Percentiles rank a stretch among this genome's conserved stretches.
These are phyloP conservation scores for Euschistus heros DNA, from an alignment of 1,140 invertebrate genomes.

Conservation along the genomic window DNA sequence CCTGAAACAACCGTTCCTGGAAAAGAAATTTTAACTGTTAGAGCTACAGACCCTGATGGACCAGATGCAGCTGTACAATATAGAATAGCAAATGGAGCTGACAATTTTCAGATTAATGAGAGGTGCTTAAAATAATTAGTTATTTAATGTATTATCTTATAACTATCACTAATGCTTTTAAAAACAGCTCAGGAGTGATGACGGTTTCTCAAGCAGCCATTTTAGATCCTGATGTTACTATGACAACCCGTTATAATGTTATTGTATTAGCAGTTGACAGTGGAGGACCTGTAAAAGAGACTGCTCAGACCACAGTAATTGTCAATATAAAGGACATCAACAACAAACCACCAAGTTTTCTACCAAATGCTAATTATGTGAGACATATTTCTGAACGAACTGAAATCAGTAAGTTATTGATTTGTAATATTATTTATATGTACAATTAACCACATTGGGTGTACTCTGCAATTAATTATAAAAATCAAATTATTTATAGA, in stretches of 20 bases:
- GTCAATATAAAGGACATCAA: conserved; percentile 68
- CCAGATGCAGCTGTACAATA: conserved; percentile 57
- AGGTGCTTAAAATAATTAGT: conserved; percentile 36
- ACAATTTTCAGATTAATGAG: conserved; percentile 67
- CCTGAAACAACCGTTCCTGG: conserved; percentile 56
- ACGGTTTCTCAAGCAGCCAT: conserved; percentile 60
- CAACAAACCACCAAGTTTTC: conserved; percentile 68
- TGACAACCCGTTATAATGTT: conserved; percentile 54
- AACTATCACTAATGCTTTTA: conserved; percentile 14
- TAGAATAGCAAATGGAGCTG: conserved; percentile 59
- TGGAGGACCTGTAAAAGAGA: conserved; percentile 60
- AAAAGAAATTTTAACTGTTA: conserved; percentile 55
- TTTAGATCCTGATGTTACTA: conserved; percentile 53
- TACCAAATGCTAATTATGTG: conserved; percentile 46
- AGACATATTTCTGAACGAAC: conserved; percentile 60
- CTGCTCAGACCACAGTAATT: conserved; percentile 59
- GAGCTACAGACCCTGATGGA: conserved; percentile 65
- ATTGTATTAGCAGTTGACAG: conserved; percentile 60
- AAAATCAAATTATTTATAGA: conserved; percentile 31
- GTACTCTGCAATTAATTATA: not conserved
- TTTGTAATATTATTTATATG: not conserved
- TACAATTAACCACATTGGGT: no score
- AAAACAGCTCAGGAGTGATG: conserved; percentile 53
- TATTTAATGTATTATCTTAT: not conserved
- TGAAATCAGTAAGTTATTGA: conserved; percentile 40